Evolutionary conservation across 2,888 invertebrate species (phyloP), one percentile per base, ranked within the genome.

Genomic region (Cenopis cana): DNA sequence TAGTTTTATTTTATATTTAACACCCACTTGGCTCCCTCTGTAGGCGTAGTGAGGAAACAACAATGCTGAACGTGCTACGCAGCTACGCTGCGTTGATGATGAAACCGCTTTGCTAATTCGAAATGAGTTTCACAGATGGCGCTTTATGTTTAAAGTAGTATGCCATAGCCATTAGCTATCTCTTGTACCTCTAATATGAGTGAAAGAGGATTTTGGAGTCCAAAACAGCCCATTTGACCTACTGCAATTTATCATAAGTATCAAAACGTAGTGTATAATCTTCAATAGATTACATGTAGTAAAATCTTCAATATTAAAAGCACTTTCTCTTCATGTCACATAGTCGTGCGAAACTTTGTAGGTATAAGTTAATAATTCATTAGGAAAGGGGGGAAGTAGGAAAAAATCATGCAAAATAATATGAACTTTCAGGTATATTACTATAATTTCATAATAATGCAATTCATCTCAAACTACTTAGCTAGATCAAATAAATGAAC

Each of bases 81-180:
- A n/a, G n/a, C n/a, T n/a, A n/a, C n/a, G n/a, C n/a, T n/a, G n/a
- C n/a, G n/a, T n/a, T 49, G 49, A 33, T 18, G 33, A 2, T 61
- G 49, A 17, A 12, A 17, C 11, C 11, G 5, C 33, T 33, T 14
- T 62, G 14, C 33, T 52, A 17, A 18, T 52, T 36, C 36, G 11
- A 36, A 49, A 17, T 8, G 29, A 49, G 17, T 18, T 18, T 11
- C 18, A 52, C 20, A 62, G 50, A 62, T 62, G 50, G 50, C 50
- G 18, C 62, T 62, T 50, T 59, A 3, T 5, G 18, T 18, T 18
- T 10, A 5, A 8, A 8, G 33, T 33, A 33, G n/a, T n/a, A n/a
- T n/a, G n/a, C n/a, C n/a, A n/a, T n/a, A n/a, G n/a, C n/a, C n/a
- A n/a, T n/a, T n/a, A n/a, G n/a, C n/a, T n/a, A n/a, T n/a, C n/a